These are phyloP conservation scores for Syngnathus scovelli DNA, from an alignment of 2,113 vertebrate genomes.

Conservation along the genomic window DNA sequence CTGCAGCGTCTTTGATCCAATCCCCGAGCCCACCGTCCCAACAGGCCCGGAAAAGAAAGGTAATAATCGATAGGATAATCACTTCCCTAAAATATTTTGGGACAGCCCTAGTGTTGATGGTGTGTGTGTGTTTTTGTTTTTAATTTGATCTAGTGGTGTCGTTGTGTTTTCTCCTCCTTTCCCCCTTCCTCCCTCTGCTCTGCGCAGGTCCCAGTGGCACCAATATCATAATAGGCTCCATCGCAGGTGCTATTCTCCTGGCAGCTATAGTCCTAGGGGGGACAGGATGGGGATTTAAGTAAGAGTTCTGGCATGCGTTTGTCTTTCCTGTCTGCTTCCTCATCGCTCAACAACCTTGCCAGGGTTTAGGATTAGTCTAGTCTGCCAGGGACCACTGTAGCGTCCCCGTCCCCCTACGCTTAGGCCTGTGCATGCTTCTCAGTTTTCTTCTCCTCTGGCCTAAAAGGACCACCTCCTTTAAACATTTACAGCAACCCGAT, in stretches of 20 bases:
- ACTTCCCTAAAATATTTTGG: too few relatives aligned
- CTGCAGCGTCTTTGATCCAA: slow-evolving; percentile 89
- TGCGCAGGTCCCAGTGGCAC: slow-evolving; percentile 93
- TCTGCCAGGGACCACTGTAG: slow-evolving; percentile 37
- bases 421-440: slow-evolving; percentile 49
- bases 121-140: slow-evolving; percentile 51
- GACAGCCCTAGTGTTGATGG: slow-evolving; percentile 55
- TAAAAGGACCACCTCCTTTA: slow-evolving; percentile 45
- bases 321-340: slow-evolving; percentile 68
- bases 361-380: background rate
- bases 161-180: slow-evolving; percentile 63
- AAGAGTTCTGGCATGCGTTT: slow-evolving; percentile 77
- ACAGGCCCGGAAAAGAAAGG: slow-evolving; percentile 84
- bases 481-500: background rate
- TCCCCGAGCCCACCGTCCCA: slow-evolving; percentile 76
- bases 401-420: background rate
- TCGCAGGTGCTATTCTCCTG: slow-evolving; percentile 93
- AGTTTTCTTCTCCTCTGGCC: slow-evolving; percentile 39
- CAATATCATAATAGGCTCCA: slow-evolving; percentile 99
- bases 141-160: slow-evolving; percentile 54
- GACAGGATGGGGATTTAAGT: slow-evolving; percentile 99
- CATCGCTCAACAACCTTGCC: slow-evolving; percentile 31
- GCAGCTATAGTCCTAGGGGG: slow-evolving; percentile 97
- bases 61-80: slow-evolving; percentile 33
- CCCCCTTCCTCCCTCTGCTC: slow-evolving; percentile 67